phyloP scores from a whole-genome alignment of 2,113 vertebrate genomes.

The Perccottus glenii region DNA sequence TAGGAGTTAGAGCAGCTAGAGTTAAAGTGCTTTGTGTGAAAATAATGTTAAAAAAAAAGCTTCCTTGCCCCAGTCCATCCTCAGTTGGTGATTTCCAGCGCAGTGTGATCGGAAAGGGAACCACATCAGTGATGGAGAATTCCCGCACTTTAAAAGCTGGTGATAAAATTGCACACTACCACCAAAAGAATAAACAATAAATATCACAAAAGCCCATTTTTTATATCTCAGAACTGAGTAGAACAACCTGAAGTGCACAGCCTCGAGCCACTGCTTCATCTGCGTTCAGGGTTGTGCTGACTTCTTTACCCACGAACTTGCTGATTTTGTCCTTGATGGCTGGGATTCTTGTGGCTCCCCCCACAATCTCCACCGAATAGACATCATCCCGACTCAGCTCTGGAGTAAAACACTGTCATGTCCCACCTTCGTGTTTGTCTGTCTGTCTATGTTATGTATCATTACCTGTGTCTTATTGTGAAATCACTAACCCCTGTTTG shows the following conservation, averaged over 20 bases:
- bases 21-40: neutral
- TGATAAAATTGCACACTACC: slow-evolving; percentile 95
- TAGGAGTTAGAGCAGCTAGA: neutral
- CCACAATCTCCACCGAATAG: slow-evolving; percentile 92
- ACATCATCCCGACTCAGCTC: slow-evolving; percentile 87
- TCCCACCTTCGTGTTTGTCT: no score
- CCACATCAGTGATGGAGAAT: slow-evolving; percentile 93
- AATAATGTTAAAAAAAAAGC: neutral
- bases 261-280: slow-evolving; percentile 96
- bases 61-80: slow-evolving; percentile 87
- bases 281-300: slow-evolving; percentile 95
- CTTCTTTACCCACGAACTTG: slow-evolving; percentile 90
- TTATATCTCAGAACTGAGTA: neutral
- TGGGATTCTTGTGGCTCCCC: slow-evolving; percentile 92
- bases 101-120: slow-evolving; percentile 93
- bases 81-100: slow-evolving; percentile 92
- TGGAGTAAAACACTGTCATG: slow-evolving; percentile 80
- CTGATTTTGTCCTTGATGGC: slow-evolving; percentile 90
- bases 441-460: no score
- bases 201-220: neutral
- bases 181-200: slow-evolving; percentile 21
- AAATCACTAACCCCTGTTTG: no score
- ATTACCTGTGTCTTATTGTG: no score
- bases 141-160: slow-evolving; percentile 97
- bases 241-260: slow-evolving; percentile 90